These are phyloP conservation scores for Diachasmimorpha longicaudata DNA, from an alignment of 1,140 invertebrate genomes.

Conservation along the genomic window DNA sequence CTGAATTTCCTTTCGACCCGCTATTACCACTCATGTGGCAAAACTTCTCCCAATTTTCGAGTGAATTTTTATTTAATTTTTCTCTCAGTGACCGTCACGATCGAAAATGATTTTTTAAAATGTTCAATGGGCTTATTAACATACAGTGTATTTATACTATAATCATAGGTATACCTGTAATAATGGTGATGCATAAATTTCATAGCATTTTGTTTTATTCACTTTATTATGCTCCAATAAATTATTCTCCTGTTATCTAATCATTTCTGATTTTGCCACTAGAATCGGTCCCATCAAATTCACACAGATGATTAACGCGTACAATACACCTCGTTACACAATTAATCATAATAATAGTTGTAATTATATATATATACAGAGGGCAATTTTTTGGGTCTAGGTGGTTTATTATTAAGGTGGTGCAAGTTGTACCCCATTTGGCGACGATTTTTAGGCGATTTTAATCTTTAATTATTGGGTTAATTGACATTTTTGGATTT, in stretches of 20 bases:
- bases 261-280: constrained; percentile 30
- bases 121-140: constrained; percentile 5
- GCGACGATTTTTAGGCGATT: constrained; percentile 10
- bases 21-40: too few relatives aligned
- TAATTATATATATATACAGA: constrained; percentile 28
- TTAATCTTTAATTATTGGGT: constrained; percentile 6
- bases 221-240: constrained; percentile 21
- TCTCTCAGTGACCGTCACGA: too few relatives aligned
- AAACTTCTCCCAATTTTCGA: too few relatives aligned
- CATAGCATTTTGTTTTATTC: constrained; percentile 21
- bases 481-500: neutral
- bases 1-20: too few relatives aligned
- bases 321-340: constrained; percentile 60
- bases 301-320: constrained; percentile 55
- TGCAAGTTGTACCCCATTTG: constrained; percentile 39
- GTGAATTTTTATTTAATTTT: too few relatives aligned
- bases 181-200: neutral
- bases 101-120: constrained; percentile 1
- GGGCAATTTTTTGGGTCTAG: neutral
- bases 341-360: constrained; percentile 49
- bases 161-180: neutral
- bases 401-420: constrained; percentile 30
- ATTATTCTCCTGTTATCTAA: constrained; percentile 25
- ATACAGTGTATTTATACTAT: neutral
- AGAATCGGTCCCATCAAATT: constrained; percentile 45